A percentile compares a stretch with the other conserved stretches of the same genome.
phyloP scores from a whole-genome alignment of 2,888 invertebrate species.

The Drosophila paucipuncta region DNA sequence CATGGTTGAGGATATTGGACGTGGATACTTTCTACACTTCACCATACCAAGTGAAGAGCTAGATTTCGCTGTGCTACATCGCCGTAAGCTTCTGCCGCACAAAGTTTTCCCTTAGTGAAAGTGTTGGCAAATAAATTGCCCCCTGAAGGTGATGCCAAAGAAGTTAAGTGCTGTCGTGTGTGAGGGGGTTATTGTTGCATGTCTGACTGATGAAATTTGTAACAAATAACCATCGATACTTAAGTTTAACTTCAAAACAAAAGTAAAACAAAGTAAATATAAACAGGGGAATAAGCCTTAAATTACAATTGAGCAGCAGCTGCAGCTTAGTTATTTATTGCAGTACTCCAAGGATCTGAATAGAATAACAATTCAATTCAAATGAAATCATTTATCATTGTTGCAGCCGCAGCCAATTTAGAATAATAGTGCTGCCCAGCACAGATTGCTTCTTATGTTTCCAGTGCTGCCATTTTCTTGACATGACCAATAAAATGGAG shows the following conservation, averaged over 20 bases:
- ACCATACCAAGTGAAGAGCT: not conserved
- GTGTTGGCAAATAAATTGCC: constrained; percentile 75
- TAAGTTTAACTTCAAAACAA: constrained; percentile 35
- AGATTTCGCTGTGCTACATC: constrained; percentile 44
- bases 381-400: not conserved
- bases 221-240: constrained; percentile 58
- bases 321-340: constrained; percentile 17
- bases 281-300: constrained; percentile 54
- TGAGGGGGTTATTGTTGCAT: constrained; percentile 29
- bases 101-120: constrained; percentile 53
- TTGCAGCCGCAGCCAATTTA: not conserved
- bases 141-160: constrained; percentile 50
- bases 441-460: not conserved
- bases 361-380: not conserved
- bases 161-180: constrained; percentile 47
- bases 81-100: constrained; percentile 51
- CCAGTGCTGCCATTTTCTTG: not conserved
- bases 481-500: not conserved
- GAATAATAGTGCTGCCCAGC: constrained; percentile 7
- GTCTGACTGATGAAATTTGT: constrained; percentile 42
- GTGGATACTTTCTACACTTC: constrained; percentile 40
- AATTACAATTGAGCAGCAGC: constrained; percentile 31
- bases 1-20: constrained; percentile 74
- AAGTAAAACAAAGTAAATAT: constrained; percentile 17
- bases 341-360: not conserved